Evolutionary conservation across 2,888 invertebrate genomes (phyloP).

Genomic region (Yponomeuta plumbellus): DNA sequence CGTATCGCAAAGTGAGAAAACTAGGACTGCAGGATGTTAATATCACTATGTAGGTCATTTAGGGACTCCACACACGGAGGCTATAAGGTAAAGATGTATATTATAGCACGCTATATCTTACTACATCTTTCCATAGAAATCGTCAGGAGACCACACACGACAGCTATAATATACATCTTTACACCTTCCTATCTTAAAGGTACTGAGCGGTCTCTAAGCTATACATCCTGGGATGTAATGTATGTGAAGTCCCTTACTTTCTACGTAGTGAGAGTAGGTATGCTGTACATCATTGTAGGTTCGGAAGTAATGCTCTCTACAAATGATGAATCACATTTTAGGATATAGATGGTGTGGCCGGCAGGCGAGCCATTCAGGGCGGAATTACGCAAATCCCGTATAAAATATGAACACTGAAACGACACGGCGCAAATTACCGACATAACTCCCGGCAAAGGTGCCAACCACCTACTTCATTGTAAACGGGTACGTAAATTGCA

Average conservation of each 20-base stretch:
- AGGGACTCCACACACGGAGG: no score
- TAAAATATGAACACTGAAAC: conserved; percentile 15
- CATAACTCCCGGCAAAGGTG: not conserved
- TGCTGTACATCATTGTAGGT: not conserved
- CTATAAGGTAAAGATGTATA: no score
- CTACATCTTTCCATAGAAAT: no score
- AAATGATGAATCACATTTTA: conserved; percentile 1
- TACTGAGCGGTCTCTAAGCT: no score
- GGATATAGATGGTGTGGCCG: not conserved
- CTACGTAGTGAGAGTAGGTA: not conserved
- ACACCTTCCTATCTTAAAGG: no score
- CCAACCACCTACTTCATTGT: conserved; percentile 11
- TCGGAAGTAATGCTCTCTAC: conserved; percentile 1
- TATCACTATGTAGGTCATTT: no score
- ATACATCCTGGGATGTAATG: no score
- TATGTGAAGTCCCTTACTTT: no score
- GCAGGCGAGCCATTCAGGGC: not conserved
- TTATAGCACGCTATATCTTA: no score
- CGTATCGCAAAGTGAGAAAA: not conserved
- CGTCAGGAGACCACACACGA: no score
- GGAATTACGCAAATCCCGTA: conserved; percentile 16
- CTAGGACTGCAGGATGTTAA: no score
- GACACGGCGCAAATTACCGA: conserved; percentile 3
- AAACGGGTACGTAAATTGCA: not conserved
- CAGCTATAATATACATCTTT: no score